These are phyloP conservation scores for Monoplex corrugatus DNA, from an alignment of 2,888 invertebrate species.

Conservation along the genomic window DNA sequence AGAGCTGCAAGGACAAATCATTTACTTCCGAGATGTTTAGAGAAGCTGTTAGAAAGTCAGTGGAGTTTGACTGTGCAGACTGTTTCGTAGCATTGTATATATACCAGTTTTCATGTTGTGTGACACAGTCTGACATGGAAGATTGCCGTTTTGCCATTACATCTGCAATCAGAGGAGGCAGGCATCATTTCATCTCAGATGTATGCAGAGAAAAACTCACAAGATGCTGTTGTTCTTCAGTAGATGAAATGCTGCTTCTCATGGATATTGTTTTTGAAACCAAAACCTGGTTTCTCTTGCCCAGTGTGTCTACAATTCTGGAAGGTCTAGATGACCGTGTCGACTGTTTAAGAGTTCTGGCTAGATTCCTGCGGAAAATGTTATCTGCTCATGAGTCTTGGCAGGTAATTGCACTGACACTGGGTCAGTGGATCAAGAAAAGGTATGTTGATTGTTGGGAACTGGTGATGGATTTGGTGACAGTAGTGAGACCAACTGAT, in stretches of 20 bases:
- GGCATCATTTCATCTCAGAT: not conserved
- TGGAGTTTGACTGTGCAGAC: slow-evolving; percentile 5
- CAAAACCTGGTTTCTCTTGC: not conserved
- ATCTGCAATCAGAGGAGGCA: not conserved
- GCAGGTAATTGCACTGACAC: not conserved
- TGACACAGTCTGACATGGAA: not conserved
- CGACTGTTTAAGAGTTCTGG: not conserved
- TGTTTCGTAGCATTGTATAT: not conserved
- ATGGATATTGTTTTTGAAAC: not conserved
- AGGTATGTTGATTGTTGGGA: not conserved
- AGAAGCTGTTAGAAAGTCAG: not conserved
- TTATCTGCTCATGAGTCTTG: not conserved
- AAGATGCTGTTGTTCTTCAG: too few species aligned
- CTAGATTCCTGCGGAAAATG: not conserved
- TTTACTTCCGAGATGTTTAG: not conserved
- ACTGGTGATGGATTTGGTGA: not conserved
- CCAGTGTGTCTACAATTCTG: not conserved
- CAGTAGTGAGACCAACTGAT: not conserved
- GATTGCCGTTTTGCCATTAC: not conserved
- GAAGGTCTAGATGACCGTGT: not conserved
- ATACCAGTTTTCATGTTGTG: not conserved
- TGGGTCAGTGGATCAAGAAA: not conserved
- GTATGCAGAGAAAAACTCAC: not conserved
- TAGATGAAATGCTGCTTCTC: not conserved
- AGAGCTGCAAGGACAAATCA: not conserved